Evolutionary conservation across 1,140 invertebrate genomes (phyloP), one percentile per base, ranked within the genome.

Genomic region (Drosophila rhopaloa): DNA sequence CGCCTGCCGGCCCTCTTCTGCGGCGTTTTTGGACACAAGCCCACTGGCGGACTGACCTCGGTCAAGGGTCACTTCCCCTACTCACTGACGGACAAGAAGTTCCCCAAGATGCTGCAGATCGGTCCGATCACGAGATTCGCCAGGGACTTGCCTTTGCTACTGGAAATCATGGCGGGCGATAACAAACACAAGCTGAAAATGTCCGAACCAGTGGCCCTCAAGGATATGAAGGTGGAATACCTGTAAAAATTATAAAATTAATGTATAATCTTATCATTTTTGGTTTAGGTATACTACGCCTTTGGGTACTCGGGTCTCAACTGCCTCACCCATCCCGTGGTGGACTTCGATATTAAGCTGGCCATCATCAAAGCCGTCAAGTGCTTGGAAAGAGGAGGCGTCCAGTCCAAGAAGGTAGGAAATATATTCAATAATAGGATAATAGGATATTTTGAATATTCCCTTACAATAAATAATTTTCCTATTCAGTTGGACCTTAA

Each of bases 11-110:
- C 96, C 4, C 94, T 96, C 63, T 98, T 97, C 84, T 97, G 96
- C 93, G 97, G 98, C 16, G 94, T 98, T 8, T 98, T 96, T 91
- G 97, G 97, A 41, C 97, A 98, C 90, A 98, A 97, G 90, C 95
- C 97, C 14, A 96, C 97, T 0, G 93, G 89, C 93, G 95, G 94
- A 32, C 88, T 94, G 19, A 88, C 94, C 44, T 91, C 95, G 0
- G 92, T 94, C 14, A 92, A 93, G 10, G 95, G 95, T 1, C 95
- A 95, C 77, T 94, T 93, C 50, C 95, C 95, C 0, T 86, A 88
- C 5, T 77, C 93, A 0, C 19, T 44, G 9, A 14, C 24, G 1
- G 86, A 91, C 35, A 29, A 66, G 2, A 59, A 60, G 29, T 79
- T 91, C 11, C 14, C 66, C 6, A 43, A 68, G 1, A 85, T 90